Conservation (phyloP, 2,113 vertebrate species). For the Pycnonotus jocosus region DNA sequence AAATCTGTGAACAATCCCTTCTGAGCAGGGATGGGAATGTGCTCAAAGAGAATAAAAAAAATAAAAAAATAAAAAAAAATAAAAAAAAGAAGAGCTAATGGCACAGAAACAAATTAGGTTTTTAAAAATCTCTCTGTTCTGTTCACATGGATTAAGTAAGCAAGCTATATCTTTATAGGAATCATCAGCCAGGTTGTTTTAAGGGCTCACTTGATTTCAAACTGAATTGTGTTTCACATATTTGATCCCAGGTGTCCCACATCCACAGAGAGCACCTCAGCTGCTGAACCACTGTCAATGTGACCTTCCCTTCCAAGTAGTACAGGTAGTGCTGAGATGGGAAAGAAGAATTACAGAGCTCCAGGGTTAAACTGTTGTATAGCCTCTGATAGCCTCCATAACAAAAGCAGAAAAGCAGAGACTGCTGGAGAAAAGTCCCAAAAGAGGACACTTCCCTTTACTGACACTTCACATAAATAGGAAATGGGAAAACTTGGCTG, state of each 20-base stretch:
- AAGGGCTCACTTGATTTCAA: neutral
- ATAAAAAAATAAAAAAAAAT: neutral
- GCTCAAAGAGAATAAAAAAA: neutral
- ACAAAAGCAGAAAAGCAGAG: neutral
- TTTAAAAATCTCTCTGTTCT: neutral
- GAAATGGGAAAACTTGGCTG: neutral
- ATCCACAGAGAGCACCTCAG: neutral
- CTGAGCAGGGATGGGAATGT: neutral
- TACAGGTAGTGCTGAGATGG: neutral
- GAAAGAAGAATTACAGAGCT: neutral
- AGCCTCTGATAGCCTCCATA: neutral
- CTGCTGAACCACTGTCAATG: neutral
- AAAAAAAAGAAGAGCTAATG: neutral
- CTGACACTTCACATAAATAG: neutral
- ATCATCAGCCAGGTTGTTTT: neutral
- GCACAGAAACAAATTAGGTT: neutral
- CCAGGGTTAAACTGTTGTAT: neutral
- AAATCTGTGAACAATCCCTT: neutral
- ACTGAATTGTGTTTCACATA: rapidly evolving
- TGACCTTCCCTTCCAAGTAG: neutral
- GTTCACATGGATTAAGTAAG: neutral
- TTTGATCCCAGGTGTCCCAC: neutral
- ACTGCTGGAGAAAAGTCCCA: neutral
- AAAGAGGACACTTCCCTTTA: neutral
- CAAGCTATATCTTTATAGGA: neutral